Base-by-base conservation (phyloP, 2,888 invertebrate species). In the Heterodera filipjevi region DNA sequence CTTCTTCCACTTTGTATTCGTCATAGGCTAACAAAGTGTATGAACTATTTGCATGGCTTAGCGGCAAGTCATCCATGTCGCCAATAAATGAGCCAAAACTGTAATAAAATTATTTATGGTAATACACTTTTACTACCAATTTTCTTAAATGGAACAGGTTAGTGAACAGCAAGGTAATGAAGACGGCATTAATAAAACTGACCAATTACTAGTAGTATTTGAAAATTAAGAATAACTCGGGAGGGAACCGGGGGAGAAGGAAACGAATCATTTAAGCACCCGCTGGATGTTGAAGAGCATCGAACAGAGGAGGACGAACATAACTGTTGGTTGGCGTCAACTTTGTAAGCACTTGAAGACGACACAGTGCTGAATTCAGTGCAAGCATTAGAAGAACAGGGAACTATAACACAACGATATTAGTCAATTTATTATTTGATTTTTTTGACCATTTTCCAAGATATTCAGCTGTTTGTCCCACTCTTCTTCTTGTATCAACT, bases 241-340 rank as follows among this genome's bases (percentile, higher is more conserved):
- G n/a, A n/a, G n/a, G n/a, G n/a, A n/a, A n/a, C 49, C 5, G 14
- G 49, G 16, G 19, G 14, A 19, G 49, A 16, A 5, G 14, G 22
- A 53, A 5, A 53, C 19, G 5, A 53, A 16, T 49, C 16, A 19
- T 16, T 10, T 19, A 5, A 12, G 5, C n/a, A 59, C 59, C 59
- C 59, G 59, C 59, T 59, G 59, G 59, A 59, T n/a, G 59, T 59
- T 59, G 59, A 59, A 22, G 59, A 59, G n/a, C 59, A 59, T n/a
- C 59, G 59, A 6, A 59, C n/a, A 27, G 59, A 59, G 3, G 59
- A 59, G 5, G 59, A 27, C 10, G 39, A 39, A 39, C 39, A 39
- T 8, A 8, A n/a, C 12, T 59, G n/a, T n/a, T 27, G 59, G 6
- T 53, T 22, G 1, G 14, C 16, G 16, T 16, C 16, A 53, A n/a